These are phyloP conservation scores for Sebastes steindachneri DNA, from an alignment of 2,797 vertebrate genomes.

Conservation along the genomic window DNA sequence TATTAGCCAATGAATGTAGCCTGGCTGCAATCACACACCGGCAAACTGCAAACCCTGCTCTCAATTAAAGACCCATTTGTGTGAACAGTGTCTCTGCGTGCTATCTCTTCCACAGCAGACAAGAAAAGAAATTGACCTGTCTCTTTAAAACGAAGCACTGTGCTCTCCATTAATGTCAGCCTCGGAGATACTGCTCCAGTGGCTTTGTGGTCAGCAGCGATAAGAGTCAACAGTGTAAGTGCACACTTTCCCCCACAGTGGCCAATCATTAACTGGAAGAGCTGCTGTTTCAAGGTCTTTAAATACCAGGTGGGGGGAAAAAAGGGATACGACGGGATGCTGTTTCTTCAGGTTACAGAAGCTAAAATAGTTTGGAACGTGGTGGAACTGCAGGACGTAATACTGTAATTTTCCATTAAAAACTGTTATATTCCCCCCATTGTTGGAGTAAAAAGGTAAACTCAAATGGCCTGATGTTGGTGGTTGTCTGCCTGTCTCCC, in stretches of 20 bases:
- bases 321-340: constrained; percentile 41
- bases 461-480: neutral
- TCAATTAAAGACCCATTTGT: constrained; percentile 60
- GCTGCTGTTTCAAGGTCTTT: constrained; percentile 78
- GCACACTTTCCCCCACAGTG: constrained; percentile 73
- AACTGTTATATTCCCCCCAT: neutral
- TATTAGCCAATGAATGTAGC: constrained; percentile 7
- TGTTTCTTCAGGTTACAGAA: constrained; percentile 14
- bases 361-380: neutral
- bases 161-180: constrained; percentile 79
- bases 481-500: neutral
- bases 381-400: neutral
- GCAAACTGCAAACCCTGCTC: constrained; percentile 38
- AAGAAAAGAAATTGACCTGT: constrained; percentile 69
- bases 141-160: constrained; percentile 69
- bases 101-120: constrained; percentile 61
- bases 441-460: constrained; percentile 9
- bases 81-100: constrained; percentile 26
- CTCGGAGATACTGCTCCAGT: constrained; percentile 68
- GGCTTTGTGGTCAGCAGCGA: constrained; percentile 79
- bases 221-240: constrained; percentile 82
- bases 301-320: constrained; percentile 64
- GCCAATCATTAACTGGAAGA: constrained; percentile 82
- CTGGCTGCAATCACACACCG: neutral
- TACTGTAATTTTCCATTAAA: neutral